Base-by-base conservation (phyloP, 2,888 invertebrate species). In the Acanthosoma haemorrhoidale region DNA sequence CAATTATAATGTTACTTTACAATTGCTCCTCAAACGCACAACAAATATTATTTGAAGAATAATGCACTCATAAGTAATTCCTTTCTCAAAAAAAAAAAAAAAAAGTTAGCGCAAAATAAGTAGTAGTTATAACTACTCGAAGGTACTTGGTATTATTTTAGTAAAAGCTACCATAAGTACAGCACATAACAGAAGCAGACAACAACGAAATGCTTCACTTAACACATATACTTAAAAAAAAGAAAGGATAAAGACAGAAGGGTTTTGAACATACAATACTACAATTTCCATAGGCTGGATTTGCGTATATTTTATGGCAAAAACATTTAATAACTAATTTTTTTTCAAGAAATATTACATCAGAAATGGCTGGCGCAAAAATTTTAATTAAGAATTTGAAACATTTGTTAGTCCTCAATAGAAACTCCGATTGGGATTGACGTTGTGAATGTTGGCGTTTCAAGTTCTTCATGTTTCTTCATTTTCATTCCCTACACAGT, bases 391-490 rank as follows among this genome's bases (percentile, higher is more conserved):
- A 25, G 43, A 15, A 51, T 16, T 16, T 25, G 15, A 32, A 4
- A 32, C 25, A 15, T 16, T 84, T 66, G 68, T 72, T 74, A 73
- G 61, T 74, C 74, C 63, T 72, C 72, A 63, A 63, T 39, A 9
- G 63, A 63, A 21, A 72, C 71, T 63, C 90, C 90, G 78, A 92
- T 88, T 31, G 97, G 97, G 83, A 97, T 94, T 78, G 95, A 94
- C 78, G 94, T 95, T 76, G 96, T 96, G 83, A 94, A 96, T 69
- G 96, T 94, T 59, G 96, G 96, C 75, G 93, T 93, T 82, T 97
- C 96, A 78, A 98, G 84, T 80, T 96, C 96, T 82, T 96, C 96
- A 81, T 96, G 92, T 80, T 96, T 96, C 84, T 91, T 94, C 91
- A 94, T 95, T 84, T 94, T 94, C 80, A 96, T 87, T 78, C 95